Evolutionary conservation across 2,797 vertebrate species (phyloP).

Genomic region (Tamandua tetradactyla): DNA sequence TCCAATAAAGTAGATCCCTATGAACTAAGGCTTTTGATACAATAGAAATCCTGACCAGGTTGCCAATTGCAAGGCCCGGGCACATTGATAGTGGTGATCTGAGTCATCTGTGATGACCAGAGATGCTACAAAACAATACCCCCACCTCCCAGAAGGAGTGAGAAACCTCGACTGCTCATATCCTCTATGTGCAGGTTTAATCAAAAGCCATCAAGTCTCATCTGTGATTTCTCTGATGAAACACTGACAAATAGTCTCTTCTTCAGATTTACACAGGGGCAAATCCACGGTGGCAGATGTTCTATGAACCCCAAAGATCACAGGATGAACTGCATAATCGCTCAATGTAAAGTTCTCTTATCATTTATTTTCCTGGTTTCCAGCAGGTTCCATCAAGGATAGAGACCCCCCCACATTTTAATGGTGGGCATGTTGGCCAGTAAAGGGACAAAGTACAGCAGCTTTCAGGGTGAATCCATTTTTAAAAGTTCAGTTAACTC

Average conservation of each 20-base stretch:
- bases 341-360: background rate
- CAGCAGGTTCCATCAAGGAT: background rate
- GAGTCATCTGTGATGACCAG: background rate
- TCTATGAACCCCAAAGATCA: background rate
- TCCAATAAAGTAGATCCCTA: rapidly evolving
- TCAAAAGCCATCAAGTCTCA: background rate
- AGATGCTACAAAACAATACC: background rate
- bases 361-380: background rate
- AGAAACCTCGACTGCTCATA: rapidly evolving
- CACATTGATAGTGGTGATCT: background rate
- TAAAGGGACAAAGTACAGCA: background rate
- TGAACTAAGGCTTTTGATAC: background rate
- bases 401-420: background rate
- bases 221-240: background rate
- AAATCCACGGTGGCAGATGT: background rate
- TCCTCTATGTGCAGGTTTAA: background rate
- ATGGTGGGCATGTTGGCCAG: rapidly evolving
- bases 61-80: background rate
- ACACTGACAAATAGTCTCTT: background rate
- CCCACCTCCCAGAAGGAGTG: no score
- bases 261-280: background rate
- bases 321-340: rapidly evolving
- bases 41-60: background rate
- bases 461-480: background rate
- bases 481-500: background rate